Percentiles rank a stretch among this genome's conserved stretches.
phyloP scores from a whole-genome alignment of 2,888 invertebrate species.

The Microplitis deprimator region DNA sequence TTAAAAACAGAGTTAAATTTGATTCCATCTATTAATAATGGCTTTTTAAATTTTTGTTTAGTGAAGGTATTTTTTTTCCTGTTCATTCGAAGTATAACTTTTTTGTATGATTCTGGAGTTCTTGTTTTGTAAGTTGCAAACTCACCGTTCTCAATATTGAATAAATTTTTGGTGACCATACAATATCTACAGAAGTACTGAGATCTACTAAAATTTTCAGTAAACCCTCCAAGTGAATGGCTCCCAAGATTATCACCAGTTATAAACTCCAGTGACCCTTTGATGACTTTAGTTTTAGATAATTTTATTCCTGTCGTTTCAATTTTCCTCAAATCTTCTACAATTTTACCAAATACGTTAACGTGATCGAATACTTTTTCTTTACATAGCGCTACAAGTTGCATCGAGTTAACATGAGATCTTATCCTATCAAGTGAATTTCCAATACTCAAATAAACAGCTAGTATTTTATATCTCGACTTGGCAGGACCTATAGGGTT shows the following conservation, averaged over 20 bases:
- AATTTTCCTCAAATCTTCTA: slow-evolving; percentile 37
- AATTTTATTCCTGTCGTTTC: slow-evolving; percentile 38
- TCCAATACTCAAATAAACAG: too few relatives aligned
- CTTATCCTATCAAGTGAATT: too few relatives aligned
- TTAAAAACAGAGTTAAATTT: slow-evolving; percentile 55
- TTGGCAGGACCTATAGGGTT: too few relatives aligned
- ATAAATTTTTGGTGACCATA: background rate
- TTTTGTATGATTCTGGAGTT: background rate
- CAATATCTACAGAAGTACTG: slow-evolving; percentile 43
- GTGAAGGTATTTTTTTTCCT: background rate
- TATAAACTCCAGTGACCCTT: slow-evolving; percentile 39
- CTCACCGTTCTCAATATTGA: background rate
- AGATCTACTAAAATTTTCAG: slow-evolving; percentile 45
- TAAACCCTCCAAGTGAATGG: slow-evolving; percentile 46
- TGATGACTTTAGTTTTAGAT: slow-evolving; percentile 4
- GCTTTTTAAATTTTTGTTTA: background rate
- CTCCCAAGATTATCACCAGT: slow-evolving; percentile 48
- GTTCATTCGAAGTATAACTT: slow-evolving; percentile 13
- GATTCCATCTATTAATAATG: slow-evolving; percentile 45
- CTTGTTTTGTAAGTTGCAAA: background rate
- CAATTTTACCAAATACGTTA: slow-evolving; percentile 41
- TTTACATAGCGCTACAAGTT: slow-evolving; percentile 28
- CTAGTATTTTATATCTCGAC: too few relatives aligned
- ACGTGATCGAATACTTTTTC: slow-evolving; percentile 40
- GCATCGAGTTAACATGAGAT: too few relatives aligned